Percentiles rank a stretch among this genome's conserved stretches.
Evolutionary conservation across 2,888 invertebrate genomes (phyloP).

Genomic region (Apamea monoglypha): DNA sequence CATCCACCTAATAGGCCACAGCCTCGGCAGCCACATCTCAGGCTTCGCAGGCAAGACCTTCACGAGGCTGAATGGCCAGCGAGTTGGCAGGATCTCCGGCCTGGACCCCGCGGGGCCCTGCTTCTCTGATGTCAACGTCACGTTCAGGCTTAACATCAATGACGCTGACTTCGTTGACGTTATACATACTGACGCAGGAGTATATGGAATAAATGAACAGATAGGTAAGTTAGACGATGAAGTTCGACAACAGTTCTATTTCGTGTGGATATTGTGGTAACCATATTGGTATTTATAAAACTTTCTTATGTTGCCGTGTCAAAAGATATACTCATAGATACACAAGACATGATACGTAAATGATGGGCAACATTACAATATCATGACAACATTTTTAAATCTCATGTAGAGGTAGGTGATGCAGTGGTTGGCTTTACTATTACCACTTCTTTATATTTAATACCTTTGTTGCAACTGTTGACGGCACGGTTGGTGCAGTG

Average conservation of each 20-base stretch:
- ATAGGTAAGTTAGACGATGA: constrained; percentile 75
- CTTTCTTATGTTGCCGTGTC: neutral
- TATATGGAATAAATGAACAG: constrained; percentile 78
- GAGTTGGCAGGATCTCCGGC: constrained; percentile 81
- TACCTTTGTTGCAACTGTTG: no score
- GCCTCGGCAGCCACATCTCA: constrained; percentile 84
- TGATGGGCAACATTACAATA: no score
- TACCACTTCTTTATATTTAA: no score
- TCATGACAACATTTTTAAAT: no score
- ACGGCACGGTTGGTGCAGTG: no score
- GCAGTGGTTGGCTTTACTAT: no score
- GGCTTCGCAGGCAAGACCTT: constrained; percentile 84
- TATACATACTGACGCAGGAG: constrained; percentile 82
- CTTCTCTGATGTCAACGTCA: constrained; percentile 79
- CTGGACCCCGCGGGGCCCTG: constrained; percentile 87
- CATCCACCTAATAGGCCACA: constrained; percentile 85
- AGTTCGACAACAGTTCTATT: neutral
- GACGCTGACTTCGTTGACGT: constrained; percentile 85
- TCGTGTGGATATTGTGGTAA: neutral
- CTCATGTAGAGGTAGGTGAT: no score
- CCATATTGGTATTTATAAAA: neutral
- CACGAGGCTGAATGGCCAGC: constrained; percentile 72
- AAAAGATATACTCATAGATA: no score
- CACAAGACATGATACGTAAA: no score
- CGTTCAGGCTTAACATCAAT: constrained; percentile 72